phyloP scores from a whole-genome alignment of 2,888 invertebrate species.

The Drosophila formosana region DNA sequence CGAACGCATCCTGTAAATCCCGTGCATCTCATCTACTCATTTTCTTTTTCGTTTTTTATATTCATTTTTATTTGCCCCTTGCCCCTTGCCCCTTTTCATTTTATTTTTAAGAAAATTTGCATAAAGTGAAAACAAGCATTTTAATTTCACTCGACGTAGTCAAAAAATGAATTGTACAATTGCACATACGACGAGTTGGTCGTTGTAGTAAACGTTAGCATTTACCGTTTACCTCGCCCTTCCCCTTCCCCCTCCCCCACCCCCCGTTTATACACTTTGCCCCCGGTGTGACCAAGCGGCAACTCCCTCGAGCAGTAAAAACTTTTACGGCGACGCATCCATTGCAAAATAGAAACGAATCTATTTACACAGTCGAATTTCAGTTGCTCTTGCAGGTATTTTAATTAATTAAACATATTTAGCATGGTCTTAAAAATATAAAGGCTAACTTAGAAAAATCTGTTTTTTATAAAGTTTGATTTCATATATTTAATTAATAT shows the following conservation, averaged over 20 bases:
- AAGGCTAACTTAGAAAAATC: no score
- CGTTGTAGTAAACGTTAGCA: slow-evolving; percentile 71
- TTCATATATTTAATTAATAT: no score
- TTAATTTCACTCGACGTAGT: slow-evolving; percentile 78
- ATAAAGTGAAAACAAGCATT: slow-evolving; percentile 84
- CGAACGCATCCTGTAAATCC: slow-evolving; percentile 36
- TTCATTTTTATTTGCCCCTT: slow-evolving; percentile 6
- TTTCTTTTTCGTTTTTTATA: slow-evolving; percentile 14
- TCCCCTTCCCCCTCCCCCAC: background rate
- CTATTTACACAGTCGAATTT: slow-evolving; percentile 4
- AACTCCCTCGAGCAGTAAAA: slow-evolving; percentile 72
- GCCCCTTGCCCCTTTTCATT: slow-evolving; percentile 54
- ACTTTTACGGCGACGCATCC: slow-evolving; percentile 62
- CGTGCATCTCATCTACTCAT: slow-evolving; percentile 16
- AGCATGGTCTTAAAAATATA: no score
- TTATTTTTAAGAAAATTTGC: slow-evolving; percentile 78
- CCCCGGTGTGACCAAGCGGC: slow-evolving; percentile 34
- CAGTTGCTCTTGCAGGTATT: slow-evolving; percentile 2
- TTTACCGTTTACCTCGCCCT: slow-evolving; percentile 61
- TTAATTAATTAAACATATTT: background rate
- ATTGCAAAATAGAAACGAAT: slow-evolving; percentile 35
- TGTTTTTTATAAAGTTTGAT: no score
- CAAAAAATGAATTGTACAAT: slow-evolving; percentile 65
- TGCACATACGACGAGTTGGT: slow-evolving; percentile 56
- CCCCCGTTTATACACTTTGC: slow-evolving; percentile 5